Percentiles rank a stretch among this genome's conserved stretches.
Evolutionary conservation across 2,797 vertebrate genomes (phyloP).

Genomic region (Paramormyrops hopkinsi): DNA sequence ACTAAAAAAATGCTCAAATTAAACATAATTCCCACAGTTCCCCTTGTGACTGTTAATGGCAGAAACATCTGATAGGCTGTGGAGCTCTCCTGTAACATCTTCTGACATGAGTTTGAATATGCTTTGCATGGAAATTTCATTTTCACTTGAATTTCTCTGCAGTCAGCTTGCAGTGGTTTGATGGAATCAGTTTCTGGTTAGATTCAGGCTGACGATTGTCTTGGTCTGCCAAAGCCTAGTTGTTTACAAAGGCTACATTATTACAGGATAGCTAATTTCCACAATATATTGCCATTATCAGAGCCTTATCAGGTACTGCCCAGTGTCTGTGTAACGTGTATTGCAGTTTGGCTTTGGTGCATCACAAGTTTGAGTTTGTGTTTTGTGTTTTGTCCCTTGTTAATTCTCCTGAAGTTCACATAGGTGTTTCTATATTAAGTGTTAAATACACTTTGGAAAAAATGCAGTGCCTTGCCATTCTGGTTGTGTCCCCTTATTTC

Average conservation of each 20-base stretch:
- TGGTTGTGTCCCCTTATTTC: background rate
- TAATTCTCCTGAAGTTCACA: background rate
- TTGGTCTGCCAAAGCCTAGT: background rate
- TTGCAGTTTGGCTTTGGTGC: background rate
- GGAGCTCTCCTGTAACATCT: background rate
- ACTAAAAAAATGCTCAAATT: conserved; percentile 12
- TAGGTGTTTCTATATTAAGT: background rate
- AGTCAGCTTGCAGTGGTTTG: conserved; percentile 21
- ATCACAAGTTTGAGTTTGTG: background rate
- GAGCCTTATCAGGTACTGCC: background rate
- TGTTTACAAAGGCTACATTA: background rate
- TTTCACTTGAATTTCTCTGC: background rate
- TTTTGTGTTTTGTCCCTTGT: background rate
- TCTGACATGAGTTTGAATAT: conserved; percentile 32
- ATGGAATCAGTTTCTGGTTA: conserved; percentile 25
- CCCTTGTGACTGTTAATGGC: conserved; percentile 19
- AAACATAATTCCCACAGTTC: conserved; percentile 28
- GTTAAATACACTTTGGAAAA: background rate
- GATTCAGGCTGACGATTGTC: background rate
- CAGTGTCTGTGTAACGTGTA: background rate
- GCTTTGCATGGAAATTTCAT: conserved; percentile 31
- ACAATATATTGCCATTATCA: background rate
- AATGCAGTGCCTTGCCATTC: background rate
- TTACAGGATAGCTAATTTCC: background rate
- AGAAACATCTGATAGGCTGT: background rate